Conservation (phyloP, 2,797 vertebrate genomes). For the Rhincodon typus region DNA sequence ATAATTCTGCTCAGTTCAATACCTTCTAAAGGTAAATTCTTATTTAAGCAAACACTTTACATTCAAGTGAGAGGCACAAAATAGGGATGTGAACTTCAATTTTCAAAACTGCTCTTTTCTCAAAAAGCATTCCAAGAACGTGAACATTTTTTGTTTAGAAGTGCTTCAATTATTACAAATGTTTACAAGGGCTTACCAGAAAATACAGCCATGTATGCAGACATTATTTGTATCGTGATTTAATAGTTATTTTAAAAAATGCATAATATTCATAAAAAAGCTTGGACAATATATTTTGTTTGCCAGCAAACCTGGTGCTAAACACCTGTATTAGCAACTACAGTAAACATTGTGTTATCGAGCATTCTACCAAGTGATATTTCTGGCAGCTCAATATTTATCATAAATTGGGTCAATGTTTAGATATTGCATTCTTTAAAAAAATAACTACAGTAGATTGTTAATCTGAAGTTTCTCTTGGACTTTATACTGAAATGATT, state of each 20-base stretch:
- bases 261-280: background rate
- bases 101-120: background rate
- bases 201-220: background rate
- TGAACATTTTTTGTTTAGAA: background rate
- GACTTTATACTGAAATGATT: no score
- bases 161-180: background rate
- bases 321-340: background rate
- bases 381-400: no score
- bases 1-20: background rate
- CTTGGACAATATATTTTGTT: background rate
- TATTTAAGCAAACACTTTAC: background rate
- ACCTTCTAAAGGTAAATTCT: background rate
- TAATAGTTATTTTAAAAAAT: background rate
- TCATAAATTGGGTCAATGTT: no score
- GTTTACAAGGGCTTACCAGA: background rate
- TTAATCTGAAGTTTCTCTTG: no score
- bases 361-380: no score
- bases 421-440: no score
- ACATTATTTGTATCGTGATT: background rate
- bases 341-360: no score
- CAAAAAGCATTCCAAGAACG: background rate
- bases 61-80: background rate
- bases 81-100: background rate
- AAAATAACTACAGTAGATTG: no score
- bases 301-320: background rate